Base-by-base conservation (phyloP, 2,113 vertebrate species). In the Acanthisitta chloris region DNA sequence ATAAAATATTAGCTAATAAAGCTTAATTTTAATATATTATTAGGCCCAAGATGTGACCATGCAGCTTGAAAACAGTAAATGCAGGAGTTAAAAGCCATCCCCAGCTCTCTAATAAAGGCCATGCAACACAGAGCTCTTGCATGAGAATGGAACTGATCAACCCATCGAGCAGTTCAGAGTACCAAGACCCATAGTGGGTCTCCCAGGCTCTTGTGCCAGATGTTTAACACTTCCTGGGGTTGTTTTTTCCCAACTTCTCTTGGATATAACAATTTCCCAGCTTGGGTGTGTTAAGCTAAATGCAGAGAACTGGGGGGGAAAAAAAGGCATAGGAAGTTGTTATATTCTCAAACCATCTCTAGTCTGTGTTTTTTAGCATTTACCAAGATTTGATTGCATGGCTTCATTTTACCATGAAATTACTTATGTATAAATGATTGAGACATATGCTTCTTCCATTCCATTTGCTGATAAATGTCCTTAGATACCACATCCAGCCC, bases 21-120 rank as follows among this genome's bases (percentile, higher is more conserved):
- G 1, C 4, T n/a, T 52, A 13, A 55, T 31, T 66, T 77, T 23
- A 66, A 91, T 40, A 38, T 28, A 31, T 1, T 6, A 1, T n/a
- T 59, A 48, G 11, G 13, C 25, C 6, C 6, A 48, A 54, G 33
- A 40, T 55, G 23, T 0, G 1, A 26, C 18, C 17, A 1, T 6
- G 45, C 49, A 81, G 48, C 36, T 20, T 10, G 38, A 13, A 46
- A 66, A 19, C 5, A n/a, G 13, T 9, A 70, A 73, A 10, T 24
- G 14, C 23, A 43, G 54, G 57, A 55, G n/a, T 52, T 4, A n/a
- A 33, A 86, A 91, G 21, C 12, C 2, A 6, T 4, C 29, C 23
- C 34, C 14, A 17, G 21, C 5, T 74, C 17, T 21, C 76, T 14
- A 9, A 14, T 29, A 77, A 23, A 38, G n/a, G 61, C 42, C 16